Conservation (phyloP, 1,140 invertebrate genomes). For the Frieseomelitta varia region DNA sequence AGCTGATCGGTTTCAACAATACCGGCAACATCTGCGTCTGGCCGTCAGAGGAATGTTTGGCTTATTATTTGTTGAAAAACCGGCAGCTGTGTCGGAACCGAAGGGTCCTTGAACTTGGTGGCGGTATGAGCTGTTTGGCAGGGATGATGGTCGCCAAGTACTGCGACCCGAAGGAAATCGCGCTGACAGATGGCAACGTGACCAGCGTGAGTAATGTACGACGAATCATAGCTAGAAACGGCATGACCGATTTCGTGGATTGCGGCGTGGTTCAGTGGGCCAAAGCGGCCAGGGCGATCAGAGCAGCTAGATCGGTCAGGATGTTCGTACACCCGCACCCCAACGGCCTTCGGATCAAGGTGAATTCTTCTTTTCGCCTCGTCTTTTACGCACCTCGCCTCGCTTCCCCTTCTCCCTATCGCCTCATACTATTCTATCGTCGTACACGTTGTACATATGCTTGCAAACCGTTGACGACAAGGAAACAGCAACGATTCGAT, state of each 20-base stretch:
- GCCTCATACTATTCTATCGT: neutral
- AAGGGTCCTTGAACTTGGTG: conserved; percentile 90
- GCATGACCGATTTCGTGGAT: conserved; percentile 79
- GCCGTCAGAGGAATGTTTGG: conserved; percentile 93
- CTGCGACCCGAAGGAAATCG: conserved; percentile 83
- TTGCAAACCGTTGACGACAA: too few relatives aligned
- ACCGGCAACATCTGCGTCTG: conserved; percentile 96
- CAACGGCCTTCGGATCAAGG: conserved; percentile 72
- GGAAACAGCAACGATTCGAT: neutral
- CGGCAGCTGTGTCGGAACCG: conserved; percentile 85
- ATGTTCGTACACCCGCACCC: neutral
- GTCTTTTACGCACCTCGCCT: neutral
- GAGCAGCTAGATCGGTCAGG: conserved; percentile 56
- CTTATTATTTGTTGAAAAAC: conserved; percentile 89
- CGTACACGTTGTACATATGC: neutral
- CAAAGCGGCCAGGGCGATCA: conserved; percentile 71
- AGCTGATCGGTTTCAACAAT: conserved; percentile 93
- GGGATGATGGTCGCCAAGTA: conserved; percentile 89
- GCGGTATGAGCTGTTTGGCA: conserved; percentile 93
- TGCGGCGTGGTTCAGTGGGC: conserved; percentile 82
- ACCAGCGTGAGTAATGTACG: conserved; percentile 89
- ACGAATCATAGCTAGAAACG: conserved; percentile 85
- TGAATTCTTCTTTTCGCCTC: conserved; percentile 49
- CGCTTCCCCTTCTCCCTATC: neutral
- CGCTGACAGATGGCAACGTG: conserved; percentile 91